Conservation (phyloP, 1,140 invertebrate genomes). For the Scylla paramamosain region DNA sequence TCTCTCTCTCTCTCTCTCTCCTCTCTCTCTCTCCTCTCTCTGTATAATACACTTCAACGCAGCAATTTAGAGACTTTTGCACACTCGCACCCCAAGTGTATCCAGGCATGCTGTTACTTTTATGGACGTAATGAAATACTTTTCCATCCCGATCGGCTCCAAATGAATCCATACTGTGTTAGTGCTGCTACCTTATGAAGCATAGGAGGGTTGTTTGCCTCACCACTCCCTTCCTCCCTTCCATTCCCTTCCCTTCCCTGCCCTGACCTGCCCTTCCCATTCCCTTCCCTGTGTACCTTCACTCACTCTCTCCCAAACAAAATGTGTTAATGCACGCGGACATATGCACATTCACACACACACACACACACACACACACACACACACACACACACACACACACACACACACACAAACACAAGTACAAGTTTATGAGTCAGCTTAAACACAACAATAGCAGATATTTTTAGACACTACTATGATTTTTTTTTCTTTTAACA, state of each 20-base stretch:
- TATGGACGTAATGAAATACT: background rate
- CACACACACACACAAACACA: background rate
- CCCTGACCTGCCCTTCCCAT: too few species aligned
- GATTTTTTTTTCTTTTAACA: too few species aligned
- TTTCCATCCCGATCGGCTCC: background rate
- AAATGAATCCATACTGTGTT: constrained; percentile 4
- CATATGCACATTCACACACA: background rate
- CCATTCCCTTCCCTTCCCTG: too few species aligned
- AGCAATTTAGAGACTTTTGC: background rate
- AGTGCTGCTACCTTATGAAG: background rate
- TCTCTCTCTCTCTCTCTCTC: too few species aligned
- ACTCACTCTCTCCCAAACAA: too few species aligned
- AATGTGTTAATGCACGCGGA: background rate
- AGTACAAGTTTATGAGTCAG: background rate
- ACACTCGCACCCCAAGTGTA: background rate
- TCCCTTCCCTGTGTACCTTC: too few species aligned
- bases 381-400: too few species aligned
- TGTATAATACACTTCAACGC: too few species aligned
- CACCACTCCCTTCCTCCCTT: background rate
- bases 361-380: too few species aligned
- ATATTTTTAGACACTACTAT: too few species aligned
- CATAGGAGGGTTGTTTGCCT: background rate
- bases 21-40: too few species aligned
- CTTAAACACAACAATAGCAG: too few species aligned
- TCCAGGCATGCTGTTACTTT: background rate